Conservation (phyloP, 2,888 invertebrate species). For the Tanypteryx hageni region DNA sequence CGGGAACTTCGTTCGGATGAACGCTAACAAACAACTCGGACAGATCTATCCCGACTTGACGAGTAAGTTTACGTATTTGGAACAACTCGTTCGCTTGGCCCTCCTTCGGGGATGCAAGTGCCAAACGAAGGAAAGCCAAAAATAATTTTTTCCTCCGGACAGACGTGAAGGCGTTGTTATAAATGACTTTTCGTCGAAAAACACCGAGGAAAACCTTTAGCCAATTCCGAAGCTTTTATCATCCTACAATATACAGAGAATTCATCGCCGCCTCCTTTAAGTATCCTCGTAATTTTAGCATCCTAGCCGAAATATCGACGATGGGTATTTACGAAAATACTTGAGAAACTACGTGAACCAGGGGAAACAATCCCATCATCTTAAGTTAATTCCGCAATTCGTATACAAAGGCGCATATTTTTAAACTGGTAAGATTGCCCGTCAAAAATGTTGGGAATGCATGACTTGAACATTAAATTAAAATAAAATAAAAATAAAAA, state of each 20-base stretch:
- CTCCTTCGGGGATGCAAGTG: not conserved
- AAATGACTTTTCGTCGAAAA: not conserved
- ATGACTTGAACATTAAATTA: too few species aligned
- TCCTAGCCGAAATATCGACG: not conserved
- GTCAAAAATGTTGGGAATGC: too few species aligned
- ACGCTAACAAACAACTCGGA: constrained; percentile 3
- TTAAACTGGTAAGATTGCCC: too few species aligned
- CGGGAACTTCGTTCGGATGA: not conserved
- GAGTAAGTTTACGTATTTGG: constrained; percentile 28
- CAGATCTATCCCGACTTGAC: not conserved
- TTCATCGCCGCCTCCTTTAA: not conserved
- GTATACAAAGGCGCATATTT: too few species aligned
- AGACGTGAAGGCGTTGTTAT: constrained; percentile 10
- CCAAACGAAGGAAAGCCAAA: not conserved
- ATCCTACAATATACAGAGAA: not conserved
- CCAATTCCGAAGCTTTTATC: constrained; percentile 12
- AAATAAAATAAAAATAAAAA: too few species aligned
- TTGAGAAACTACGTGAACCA: too few species aligned
- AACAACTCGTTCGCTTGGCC: constrained; percentile 21
- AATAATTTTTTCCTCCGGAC: not conserved
- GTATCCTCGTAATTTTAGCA: not conserved
- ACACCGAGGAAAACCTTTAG: not conserved
- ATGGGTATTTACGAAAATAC: too few species aligned
- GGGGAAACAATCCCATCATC: too few species aligned
- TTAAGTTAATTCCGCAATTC: too few species aligned